A percentile compares a stretch with the other conserved stretches of the same genome.
Conservation (phyloP, 2,797 vertebrate species). For the Cossypha caffra region DNA sequence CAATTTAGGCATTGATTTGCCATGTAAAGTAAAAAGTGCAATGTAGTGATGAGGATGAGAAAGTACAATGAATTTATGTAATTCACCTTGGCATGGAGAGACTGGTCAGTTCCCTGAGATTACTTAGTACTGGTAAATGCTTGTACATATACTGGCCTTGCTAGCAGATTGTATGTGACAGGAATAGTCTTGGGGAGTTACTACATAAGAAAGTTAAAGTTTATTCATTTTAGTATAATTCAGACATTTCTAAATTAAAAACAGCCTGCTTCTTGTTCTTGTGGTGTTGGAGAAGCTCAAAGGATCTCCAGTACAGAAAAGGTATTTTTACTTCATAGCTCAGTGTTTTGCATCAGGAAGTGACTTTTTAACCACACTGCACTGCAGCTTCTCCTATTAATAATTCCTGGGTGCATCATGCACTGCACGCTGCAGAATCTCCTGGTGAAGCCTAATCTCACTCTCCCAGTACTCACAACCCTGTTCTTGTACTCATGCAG, state of each 20-base stretch:
- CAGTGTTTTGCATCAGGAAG: neutral
- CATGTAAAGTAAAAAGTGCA: neutral
- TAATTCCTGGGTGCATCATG: neutral
- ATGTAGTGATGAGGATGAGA: neutral
- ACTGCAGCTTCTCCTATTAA: neutral
- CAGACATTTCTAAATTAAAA: conserved; percentile 27
- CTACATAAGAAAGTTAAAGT: conserved; percentile 30
- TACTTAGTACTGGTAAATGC: neutral
- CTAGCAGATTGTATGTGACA: conserved; percentile 15
- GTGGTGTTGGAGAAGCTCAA: neutral
- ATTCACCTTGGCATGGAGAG: neutral
- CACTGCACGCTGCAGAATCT: neutral
- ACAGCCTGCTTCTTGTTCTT: neutral
- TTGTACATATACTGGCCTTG: neutral
- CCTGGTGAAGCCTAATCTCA: neutral
- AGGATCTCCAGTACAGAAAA: neutral
- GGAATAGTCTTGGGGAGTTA: conserved; percentile 19
- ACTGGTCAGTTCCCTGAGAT: neutral
- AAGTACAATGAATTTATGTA: neutral
- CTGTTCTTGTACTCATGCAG: neutral
- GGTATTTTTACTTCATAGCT: neutral
- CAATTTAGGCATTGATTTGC: neutral
- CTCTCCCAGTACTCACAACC: neutral
- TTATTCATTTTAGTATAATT: conserved; percentile 30
- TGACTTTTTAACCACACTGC: neutral